Conservation (phyloP, 2,797 vertebrate genomes). For the Peromyscus nudipes region DNA sequence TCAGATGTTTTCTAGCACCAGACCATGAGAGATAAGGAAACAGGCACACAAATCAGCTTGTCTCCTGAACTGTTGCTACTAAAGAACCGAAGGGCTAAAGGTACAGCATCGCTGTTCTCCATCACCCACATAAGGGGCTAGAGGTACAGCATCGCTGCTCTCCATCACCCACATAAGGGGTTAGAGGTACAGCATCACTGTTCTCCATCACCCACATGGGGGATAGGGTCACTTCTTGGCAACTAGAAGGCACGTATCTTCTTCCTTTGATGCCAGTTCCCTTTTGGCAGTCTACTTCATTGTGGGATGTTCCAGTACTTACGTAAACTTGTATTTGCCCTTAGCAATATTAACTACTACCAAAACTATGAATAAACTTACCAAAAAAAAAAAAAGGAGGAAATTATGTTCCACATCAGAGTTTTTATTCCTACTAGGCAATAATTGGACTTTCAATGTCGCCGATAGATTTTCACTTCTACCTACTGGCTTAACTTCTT, state of each 20-base stretch:
- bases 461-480: conserved; percentile 42
- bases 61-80: background rate
- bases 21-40: background rate
- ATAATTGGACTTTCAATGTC: conserved; percentile 66
- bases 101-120: background rate
- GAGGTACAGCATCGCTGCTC: background rate
- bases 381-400: conserved; percentile 55
- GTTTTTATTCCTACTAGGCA: conserved; percentile 60
- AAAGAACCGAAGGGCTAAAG: background rate
- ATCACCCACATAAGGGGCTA: background rate
- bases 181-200: no score
- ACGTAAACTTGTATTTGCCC: conserved; percentile 7
- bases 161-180: background rate
- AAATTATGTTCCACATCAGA: conserved; percentile 1
- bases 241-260: background rate
- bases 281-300: background rate
- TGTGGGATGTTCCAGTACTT: background rate
- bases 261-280: background rate
- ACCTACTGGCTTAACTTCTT: conserved; percentile 46
- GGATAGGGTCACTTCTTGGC: background rate
- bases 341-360: background rate
- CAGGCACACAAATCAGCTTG: background rate
- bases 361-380: conserved; percentile 55
- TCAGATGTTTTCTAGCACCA: conserved; percentile 35
- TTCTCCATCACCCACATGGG: background rate